phyloP scores from a whole-genome alignment of 2,888 invertebrate genomes.

The Cephus sareptanus region DNA sequence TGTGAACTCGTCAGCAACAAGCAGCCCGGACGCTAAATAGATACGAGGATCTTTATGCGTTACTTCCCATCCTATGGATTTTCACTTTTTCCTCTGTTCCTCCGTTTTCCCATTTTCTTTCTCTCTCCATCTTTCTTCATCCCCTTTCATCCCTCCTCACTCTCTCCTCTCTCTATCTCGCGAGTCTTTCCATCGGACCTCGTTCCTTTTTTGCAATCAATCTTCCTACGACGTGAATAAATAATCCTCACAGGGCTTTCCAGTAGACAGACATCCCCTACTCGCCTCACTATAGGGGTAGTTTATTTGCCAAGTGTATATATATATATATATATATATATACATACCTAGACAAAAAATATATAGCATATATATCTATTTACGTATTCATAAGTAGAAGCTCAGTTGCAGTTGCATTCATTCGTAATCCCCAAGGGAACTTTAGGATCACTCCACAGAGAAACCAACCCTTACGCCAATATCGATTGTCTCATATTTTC shows the following conservation, averaged over 20 bases:
- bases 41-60: not conserved
- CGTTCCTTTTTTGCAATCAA: slow-evolving; percentile 31
- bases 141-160: not conserved
- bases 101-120: too few relatives aligned
- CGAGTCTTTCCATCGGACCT: slow-evolving; percentile 13
- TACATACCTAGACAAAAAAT: not conserved
- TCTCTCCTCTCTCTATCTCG: not conserved
- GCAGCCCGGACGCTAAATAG: not conserved
- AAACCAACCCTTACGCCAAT: not conserved
- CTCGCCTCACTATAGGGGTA: not conserved
- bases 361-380: too few relatives aligned
- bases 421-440: not conserved
- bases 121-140: too few relatives aligned
- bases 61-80: not conserved
- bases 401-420: not conserved
- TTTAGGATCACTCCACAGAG: not conserved
- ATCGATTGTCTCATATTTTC: not conserved
- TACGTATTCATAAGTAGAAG: not conserved
- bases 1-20: not conserved
- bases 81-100: not conserved
- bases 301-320: not conserved
- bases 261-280: not conserved
- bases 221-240: slow-evolving; percentile 30
- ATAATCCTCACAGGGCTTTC: slow-evolving; percentile 29
- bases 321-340: not conserved